Evolutionary conservation across 2,113 vertebrate species (phyloP), one percentile per base, ranked within the genome.

Genomic region (Takifugu bimaculatus): DNA sequence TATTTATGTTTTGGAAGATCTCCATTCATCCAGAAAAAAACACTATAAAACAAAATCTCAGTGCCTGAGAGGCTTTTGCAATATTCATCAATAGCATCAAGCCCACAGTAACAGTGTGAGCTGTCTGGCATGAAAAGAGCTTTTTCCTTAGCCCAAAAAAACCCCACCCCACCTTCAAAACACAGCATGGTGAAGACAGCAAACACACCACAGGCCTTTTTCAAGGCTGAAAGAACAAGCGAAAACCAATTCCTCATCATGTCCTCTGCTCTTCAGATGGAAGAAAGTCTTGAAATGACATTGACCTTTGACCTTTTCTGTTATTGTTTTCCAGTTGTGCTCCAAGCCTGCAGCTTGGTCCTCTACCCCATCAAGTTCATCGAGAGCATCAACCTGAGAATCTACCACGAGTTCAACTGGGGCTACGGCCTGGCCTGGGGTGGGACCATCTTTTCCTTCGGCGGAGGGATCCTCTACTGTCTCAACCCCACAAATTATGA

Each of bases 381-480:
- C 20, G 95, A 98, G 91, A 97, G 94, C 3, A 94, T 96, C 92
- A 98, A 92, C 90, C 89, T 97, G 89, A 94, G 94, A 90, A 98
- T 98, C 92, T 98, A 98, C 82, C 96, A 98, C 60, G 96, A 98
- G 91, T 98, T 98, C 92, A 98, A 98, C 87, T 98, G 96, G 96
- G 96, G 96, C 63, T 98, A 98, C 61, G 96, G 96, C 78, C 88
- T 98, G 81, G 96, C 95, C 5, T 98, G 96, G 96, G 96, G 96
- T 32, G 94, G 95, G 57, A 98, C 96, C 91, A 98, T 98, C 92
- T 98, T 98, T 90, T 96, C 96, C 13, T 98, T 98, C 75, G 96
- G 96, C 44, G 96, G 94, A 74, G 96, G 94, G 78, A 93, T 98
- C 82, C 95, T 98, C 82, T 97, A 98, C 88, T 98, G 96, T 82